phyloP scores from a whole-genome alignment of 2,797 vertebrate genomes.

The Neoniphon sammara region DNA sequence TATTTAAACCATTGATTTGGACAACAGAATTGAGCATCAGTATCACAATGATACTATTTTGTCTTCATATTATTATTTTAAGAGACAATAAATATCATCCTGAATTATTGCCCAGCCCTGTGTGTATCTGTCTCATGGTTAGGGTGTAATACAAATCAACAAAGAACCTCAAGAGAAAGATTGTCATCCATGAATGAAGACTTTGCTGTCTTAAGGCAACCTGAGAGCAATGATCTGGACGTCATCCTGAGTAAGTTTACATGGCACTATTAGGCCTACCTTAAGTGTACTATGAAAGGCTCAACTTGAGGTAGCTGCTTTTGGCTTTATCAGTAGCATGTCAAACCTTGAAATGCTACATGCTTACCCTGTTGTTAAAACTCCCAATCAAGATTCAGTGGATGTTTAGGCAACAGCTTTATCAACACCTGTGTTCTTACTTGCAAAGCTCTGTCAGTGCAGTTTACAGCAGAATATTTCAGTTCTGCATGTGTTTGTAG shows the following conservation, averaged over 20 bases:
- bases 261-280: neutral
- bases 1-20: too few species aligned
- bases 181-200: neutral
- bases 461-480: neutral
- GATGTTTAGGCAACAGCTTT: too few species aligned
- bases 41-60: too few species aligned
- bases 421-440: too few species aligned
- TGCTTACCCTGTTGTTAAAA: neutral
- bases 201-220: constrained; percentile 16
- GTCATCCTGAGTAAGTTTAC: constrained; percentile 60
- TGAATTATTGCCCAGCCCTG: too few species aligned
- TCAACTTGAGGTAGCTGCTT: neutral
- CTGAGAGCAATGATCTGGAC: neutral
- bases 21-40: too few species aligned
- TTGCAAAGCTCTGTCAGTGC: neutral
- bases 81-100: too few species aligned
- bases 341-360: too few species aligned
- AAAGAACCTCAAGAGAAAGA: neutral
- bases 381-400: too few species aligned
- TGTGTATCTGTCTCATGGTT: neutral
- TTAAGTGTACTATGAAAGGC: neutral
- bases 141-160: constrained; percentile 17
- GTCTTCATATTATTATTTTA: too few species aligned
- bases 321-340: neutral
- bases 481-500: too few species aligned